These are phyloP conservation scores for Amphiura filiformis DNA, from an alignment of 35 echinoderm and acorn worm genomes.

Conservation along the genomic window DNA sequence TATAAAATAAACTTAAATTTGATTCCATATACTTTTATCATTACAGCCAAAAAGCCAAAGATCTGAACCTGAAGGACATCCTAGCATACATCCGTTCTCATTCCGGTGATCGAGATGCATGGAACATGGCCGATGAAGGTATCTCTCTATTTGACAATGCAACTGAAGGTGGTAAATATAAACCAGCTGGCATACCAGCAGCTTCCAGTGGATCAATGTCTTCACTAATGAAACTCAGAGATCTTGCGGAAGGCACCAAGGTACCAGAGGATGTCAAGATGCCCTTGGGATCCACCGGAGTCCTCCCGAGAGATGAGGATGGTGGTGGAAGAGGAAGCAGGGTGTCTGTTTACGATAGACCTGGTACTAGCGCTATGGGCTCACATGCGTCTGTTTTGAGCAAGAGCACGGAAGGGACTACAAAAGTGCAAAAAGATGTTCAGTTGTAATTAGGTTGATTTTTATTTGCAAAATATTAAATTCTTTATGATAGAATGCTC, in stretches of 20 bases:
- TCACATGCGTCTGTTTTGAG: not conserved
- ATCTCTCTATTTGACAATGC: conserved; percentile 60
- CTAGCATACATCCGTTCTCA: conserved; percentile 65
- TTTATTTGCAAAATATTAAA: no score
- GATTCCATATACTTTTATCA: no score
- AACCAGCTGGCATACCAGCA: not conserved
- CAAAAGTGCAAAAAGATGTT: not conserved
- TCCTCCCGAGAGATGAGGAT: not conserved
- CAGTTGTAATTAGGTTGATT: no score
- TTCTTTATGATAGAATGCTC: no score
- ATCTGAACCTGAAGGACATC: conserved; percentile 66
- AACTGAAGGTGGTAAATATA: not conserved
- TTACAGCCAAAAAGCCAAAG: conserved; percentile 79
- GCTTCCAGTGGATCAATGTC: not conserved
- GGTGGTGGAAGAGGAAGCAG: not conserved
- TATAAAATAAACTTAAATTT: no score
- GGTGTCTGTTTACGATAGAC: not conserved
- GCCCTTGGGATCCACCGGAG: not conserved
- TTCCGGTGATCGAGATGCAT: conserved; percentile 72
- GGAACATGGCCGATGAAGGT: conserved; percentile 97
- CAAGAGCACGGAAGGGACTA: not conserved
- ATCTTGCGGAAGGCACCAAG: not conserved
- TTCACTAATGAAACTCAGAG: not conserved
- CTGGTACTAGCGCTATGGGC: not conserved
- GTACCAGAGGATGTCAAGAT: not conserved